A percentile compares a stretch with the other conserved stretches of the same genome.
These are phyloP conservation scores for Pelochelys cantorii DNA, from an alignment of 2,797 vertebrate species.

Conservation along the genomic window DNA sequence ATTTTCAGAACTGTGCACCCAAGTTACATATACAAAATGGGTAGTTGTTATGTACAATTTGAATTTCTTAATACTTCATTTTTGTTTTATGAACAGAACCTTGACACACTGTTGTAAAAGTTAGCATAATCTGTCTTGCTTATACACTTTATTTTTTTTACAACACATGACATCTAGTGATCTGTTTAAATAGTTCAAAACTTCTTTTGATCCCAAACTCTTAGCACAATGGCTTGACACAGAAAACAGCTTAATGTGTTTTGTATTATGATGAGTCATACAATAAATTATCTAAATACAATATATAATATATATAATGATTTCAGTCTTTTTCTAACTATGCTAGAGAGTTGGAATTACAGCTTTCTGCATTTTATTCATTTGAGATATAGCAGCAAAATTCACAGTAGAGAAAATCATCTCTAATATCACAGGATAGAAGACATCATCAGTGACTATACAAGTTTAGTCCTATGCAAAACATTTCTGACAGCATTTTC, in stretches of 20 bases:
- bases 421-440: not conserved
- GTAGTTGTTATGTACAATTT: not conserved
- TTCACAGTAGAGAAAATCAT: not conserved
- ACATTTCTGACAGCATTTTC: not conserved
- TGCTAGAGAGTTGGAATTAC: not conserved
- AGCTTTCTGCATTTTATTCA: not conserved
- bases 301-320: not conserved
- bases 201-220: not conserved
- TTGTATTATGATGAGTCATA: not conserved
- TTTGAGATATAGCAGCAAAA: not conserved
- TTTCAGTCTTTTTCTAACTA: not conserved
- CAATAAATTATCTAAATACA: not conserved
- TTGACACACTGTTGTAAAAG: not conserved
- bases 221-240: not conserved
- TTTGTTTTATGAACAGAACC: not conserved
- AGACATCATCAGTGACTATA: not conserved
- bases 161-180: not conserved
- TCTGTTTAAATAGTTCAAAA: not conserved
- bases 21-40: not conserved
- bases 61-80: not conserved
- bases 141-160: not conserved
- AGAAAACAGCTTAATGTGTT: not conserved
- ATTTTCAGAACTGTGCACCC: not conserved
- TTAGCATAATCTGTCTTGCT: not conserved
- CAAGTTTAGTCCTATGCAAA: not conserved